Conservation (phyloP, 2,113 vertebrate genomes). For the Ochotona princeps region DNA sequence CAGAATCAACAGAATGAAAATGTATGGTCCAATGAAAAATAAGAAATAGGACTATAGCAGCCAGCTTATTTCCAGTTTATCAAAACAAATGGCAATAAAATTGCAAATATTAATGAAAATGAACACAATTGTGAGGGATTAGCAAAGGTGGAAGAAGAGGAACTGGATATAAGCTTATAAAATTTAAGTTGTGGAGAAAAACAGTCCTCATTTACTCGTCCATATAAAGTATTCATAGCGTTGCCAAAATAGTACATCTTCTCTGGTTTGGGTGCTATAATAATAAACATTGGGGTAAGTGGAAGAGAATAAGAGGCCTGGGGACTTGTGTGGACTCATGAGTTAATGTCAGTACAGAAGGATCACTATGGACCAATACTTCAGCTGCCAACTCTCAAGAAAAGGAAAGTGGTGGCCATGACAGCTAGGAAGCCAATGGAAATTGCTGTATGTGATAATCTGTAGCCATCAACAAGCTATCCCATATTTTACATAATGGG, state of each 20-base stretch:
- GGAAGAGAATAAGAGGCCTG: not conserved
- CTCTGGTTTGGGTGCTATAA: not conserved
- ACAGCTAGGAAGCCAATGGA: not conserved
- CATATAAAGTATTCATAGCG: not conserved
- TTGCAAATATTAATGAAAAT: not conserved
- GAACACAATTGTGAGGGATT: not conserved
- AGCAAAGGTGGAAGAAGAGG: not conserved
- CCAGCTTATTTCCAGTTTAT: slow-evolving; percentile 9
- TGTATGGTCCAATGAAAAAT: not conserved
- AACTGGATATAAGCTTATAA: not conserved
- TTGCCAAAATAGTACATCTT: not conserved
- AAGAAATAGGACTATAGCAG: not conserved
- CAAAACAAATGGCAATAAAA: slow-evolving; percentile 17
- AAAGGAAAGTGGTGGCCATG: not conserved
- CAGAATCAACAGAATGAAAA: slow-evolving; percentile 43
- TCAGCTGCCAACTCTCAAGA: not conserved
- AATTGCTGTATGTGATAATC: not conserved
- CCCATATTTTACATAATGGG: not conserved
- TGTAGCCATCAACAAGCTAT: not conserved
- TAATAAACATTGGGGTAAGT: not conserved
- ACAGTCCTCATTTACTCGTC: not conserved
- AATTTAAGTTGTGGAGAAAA: not conserved
- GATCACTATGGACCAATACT: not conserved
- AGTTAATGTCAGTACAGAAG: not conserved
- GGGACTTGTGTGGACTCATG: not conserved